Conservation (phyloP, 2,888 invertebrate species). For the Aphidoletes aphidimyza region DNA sequence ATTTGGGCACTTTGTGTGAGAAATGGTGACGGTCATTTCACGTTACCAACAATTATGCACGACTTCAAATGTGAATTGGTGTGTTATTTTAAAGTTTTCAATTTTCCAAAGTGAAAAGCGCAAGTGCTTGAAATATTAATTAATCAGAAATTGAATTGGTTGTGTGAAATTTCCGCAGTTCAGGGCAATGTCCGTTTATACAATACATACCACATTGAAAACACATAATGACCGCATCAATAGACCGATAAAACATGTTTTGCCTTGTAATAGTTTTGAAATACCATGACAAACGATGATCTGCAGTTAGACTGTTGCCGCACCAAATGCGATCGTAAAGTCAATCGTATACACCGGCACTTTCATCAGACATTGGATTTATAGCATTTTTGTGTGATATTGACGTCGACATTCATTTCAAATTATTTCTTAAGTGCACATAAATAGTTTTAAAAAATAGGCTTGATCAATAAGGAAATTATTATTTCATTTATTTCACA, state of each 20-base stretch:
- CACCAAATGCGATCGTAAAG: neutral
- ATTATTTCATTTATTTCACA: neutral
- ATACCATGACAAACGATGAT: neutral
- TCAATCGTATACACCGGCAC: neutral
- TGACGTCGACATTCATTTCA: too few relatives aligned
- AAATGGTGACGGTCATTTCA: neutral
- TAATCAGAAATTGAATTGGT: neutral
- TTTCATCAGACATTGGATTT: neutral
- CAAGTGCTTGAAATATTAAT: slow-evolving; percentile 41
- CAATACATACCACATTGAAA: neutral
- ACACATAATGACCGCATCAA: too few relatives aligned
- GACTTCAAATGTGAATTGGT: neutral
- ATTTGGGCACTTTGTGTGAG: neutral
- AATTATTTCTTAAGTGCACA: too few relatives aligned
- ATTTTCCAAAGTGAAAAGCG: neutral
- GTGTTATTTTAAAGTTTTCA: too few relatives aligned
- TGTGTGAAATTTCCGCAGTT: neutral
- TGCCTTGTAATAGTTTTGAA: slow-evolving; percentile 37
- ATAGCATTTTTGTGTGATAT: neutral
- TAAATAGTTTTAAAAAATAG: too few relatives aligned
- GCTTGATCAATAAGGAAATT: too few relatives aligned
- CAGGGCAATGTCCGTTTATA: slow-evolving; percentile 38
- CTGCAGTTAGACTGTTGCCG: neutral
- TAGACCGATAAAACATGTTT: slow-evolving; percentile 2
- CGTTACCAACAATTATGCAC: neutral